Evolutionary conservation across 2,888 invertebrate genomes (phyloP).

Genomic region (Caenorhabditis doughertyi): DNA sequence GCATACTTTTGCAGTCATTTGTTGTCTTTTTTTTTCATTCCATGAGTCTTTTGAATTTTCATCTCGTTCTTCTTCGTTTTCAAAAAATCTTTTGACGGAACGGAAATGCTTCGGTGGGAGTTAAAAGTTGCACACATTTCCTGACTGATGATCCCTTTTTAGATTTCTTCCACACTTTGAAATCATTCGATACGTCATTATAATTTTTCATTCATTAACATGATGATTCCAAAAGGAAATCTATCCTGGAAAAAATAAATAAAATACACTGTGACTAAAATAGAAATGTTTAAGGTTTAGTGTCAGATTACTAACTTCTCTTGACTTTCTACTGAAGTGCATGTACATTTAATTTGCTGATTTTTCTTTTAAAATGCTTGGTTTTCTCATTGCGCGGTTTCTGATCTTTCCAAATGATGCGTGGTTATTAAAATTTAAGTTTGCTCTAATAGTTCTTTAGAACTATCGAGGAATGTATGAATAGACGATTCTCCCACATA

Average conservation of each 20-base stretch:
- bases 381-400: neutral
- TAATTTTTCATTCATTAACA: neutral
- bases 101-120: conserved; percentile 45
- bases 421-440: conserved; percentile 19
- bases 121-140: conserved; percentile 5
- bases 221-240: conserved; percentile 6
- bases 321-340: neutral
- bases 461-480: conserved; percentile 1
- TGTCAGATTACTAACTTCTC: neutral
- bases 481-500: neutral
- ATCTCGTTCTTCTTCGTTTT: conserved; percentile 4
- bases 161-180: conserved; percentile 32
- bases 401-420: conserved; percentile 24
- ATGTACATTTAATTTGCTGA: neutral
- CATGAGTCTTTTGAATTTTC: neutral
- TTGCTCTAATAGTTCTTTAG: conserved; percentile 12
- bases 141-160: conserved; percentile 25
- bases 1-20: conserved; percentile 17
- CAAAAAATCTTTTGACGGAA: conserved; percentile 30
- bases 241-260: neutral
- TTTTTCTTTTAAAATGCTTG: neutral
- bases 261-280: neutral
- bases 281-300: conserved; percentile 3
- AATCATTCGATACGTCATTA: conserved; percentile 37
- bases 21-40: neutral